phyloP scores from a whole-genome alignment of 2,888 invertebrate species.

The Cistogaster globosa region DNA sequence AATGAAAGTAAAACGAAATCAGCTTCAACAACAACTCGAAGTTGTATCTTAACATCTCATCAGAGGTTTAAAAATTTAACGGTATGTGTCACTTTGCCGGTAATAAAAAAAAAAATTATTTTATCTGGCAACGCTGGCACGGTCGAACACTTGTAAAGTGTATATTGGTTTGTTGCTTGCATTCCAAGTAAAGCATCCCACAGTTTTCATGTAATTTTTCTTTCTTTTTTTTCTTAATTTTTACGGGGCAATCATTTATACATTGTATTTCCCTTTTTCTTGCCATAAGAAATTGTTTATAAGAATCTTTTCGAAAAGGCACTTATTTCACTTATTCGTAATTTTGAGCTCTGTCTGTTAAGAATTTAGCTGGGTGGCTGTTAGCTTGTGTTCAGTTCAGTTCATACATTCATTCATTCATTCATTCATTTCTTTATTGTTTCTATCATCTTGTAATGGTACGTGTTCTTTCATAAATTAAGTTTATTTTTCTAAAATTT shows the following conservation, averaged over 20 bases:
- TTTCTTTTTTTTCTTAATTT: conserved; percentile 10
- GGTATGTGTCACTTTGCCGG: no score
- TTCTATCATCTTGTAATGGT: conserved; percentile 41
- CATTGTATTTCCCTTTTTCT: conserved; percentile 41
- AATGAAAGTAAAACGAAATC: no score
- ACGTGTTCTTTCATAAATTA: conserved; percentile 64
- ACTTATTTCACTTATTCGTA: conserved; percentile 5
- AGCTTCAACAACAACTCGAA: no score
- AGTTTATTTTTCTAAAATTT: conserved; percentile 46
- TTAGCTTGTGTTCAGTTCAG: background rate
- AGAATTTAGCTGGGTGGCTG: conserved; percentile 5
- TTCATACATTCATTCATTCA: conserved; percentile 18
- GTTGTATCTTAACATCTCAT: no score
- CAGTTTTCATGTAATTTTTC: conserved; percentile 52
- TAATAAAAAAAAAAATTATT: no score
- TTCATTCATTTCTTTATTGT: conserved; percentile 31
- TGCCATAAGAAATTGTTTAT: conserved; percentile 46
- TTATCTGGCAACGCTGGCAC: no score
- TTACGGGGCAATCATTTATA: conserved; percentile 53
- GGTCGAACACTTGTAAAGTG: no score
- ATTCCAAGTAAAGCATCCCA: conserved; percentile 49
- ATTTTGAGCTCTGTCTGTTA: conserved; percentile 8
- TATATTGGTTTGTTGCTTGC: conserved; percentile 11
- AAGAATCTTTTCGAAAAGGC: conserved; percentile 37
- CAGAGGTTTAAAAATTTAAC: no score